These are phyloP conservation scores for Lethrus apterus DNA, from an alignment of 1,140 invertebrate species.

Conservation along the genomic window DNA sequence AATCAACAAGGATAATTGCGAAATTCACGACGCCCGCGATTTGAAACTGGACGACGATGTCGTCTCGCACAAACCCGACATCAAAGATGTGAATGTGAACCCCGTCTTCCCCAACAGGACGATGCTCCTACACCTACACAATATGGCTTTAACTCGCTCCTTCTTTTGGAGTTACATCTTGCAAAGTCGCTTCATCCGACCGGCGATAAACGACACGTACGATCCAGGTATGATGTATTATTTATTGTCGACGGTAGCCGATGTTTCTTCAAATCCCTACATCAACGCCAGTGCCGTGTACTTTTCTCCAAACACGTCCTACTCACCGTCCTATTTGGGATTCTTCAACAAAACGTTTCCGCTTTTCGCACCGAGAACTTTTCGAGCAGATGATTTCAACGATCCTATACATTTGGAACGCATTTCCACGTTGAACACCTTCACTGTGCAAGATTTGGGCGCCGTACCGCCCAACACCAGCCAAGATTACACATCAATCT, in stretches of 20 bases:
- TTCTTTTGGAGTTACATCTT: constrained; percentile 96
- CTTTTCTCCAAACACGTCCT: constrained; percentile 90
- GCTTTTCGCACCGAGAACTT: constrained; percentile 90
- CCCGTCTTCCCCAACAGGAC: constrained; percentile 93
- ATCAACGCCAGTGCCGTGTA: constrained; percentile 93
- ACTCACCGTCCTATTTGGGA: constrained; percentile 88
- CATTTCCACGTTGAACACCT: constrained; percentile 86
- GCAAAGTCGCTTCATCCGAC: constrained; percentile 82
- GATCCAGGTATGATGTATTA: constrained; percentile 99
- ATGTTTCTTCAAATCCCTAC: constrained; percentile 85
- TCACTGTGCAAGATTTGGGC: constrained; percentile 74
- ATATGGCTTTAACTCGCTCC: constrained; percentile 87
- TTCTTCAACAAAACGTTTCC: constrained; percentile 97
- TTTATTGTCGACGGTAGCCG: constrained; percentile 88
- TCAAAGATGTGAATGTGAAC: constrained; percentile 92
- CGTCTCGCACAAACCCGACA: constrained; percentile 86
- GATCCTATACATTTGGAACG: constrained; percentile 88
- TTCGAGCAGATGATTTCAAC: constrained; percentile 86
- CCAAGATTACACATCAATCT: constrained; percentile 82
- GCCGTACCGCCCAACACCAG: constrained; percentile 64
- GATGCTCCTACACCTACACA: constrained; percentile 86
- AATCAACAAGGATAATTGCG: constrained; percentile 79
- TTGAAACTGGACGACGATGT: constrained; percentile 75
- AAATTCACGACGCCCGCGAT: constrained; percentile 74
- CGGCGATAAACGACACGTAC: constrained; percentile 83